phyloP scores from a whole-genome alignment of 2,888 invertebrate species.

The Pristionchus fissidentatus region DNA sequence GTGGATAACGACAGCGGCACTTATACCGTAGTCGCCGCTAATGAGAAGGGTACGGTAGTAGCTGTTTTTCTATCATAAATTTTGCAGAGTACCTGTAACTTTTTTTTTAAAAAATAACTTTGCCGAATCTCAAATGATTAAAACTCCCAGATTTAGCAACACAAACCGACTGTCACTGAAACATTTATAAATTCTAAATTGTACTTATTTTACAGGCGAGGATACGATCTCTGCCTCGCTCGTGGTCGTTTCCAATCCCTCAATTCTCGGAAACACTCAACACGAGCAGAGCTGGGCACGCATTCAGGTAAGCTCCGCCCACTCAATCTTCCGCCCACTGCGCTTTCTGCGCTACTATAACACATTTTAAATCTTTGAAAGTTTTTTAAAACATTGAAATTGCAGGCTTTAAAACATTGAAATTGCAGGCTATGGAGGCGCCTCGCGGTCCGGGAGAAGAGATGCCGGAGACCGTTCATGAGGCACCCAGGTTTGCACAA shows the following conservation, averaged over 20 bases:
- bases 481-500: conserved; percentile 82
- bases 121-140: too few relatives aligned
- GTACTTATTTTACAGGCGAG: conserved; percentile 52
- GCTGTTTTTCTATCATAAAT: neutral
- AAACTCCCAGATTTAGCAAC: too few relatives aligned
- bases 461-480: conserved; percentile 78
- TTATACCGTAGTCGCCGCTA: conserved; percentile 68
- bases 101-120: too few relatives aligned
- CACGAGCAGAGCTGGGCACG: conserved; percentile 92
- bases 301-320: conserved; percentile 82
- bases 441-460: conserved; percentile 66
- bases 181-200: too few relatives aligned
- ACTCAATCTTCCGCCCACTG: too few relatives aligned
- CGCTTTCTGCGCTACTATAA: neutral
- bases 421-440: conserved; percentile 50
- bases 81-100: neutral
- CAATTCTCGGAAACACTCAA: conserved; percentile 86
- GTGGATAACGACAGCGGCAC: conserved; percentile 81
- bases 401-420: neutral
- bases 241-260: conserved; percentile 65
- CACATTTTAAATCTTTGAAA: conserved; percentile 38
- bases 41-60: conserved; percentile 61
- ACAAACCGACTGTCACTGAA: too few relatives aligned
- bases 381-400: neutral
- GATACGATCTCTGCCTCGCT: conserved; percentile 67